phyloP scores from a whole-genome alignment of 2,113 vertebrate genomes.

The Ageneiosus marmoratus region DNA sequence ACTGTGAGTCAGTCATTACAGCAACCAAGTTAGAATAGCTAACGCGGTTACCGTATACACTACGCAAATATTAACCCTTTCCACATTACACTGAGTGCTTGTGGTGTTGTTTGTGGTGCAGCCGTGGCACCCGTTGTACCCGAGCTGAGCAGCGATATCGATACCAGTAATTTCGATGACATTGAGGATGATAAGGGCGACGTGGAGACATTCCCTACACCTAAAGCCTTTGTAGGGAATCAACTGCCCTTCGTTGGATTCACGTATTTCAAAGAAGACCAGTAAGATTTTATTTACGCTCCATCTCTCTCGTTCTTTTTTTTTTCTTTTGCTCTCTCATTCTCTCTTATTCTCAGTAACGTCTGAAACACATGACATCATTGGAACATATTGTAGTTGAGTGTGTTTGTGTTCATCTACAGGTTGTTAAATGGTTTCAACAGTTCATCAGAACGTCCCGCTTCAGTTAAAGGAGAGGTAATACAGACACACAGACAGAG shows the following conservation, averaged over 20 bases:
- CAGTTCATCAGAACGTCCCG: constrained; percentile 78
- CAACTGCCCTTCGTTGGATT: constrained; percentile 98
- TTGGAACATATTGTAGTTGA: not conserved
- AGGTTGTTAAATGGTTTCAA: constrained; percentile 88
- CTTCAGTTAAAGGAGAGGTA: constrained; percentile 87
- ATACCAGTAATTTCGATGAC: constrained; percentile 98
- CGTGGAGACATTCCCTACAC: constrained; percentile 92
- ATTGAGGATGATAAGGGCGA: constrained; percentile 97
- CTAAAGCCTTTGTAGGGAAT: constrained; percentile 97
- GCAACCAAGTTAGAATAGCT: too few relatives aligned
- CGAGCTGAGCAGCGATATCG: constrained; percentile 95
- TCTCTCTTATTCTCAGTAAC: not conserved
- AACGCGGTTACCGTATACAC: too few relatives aligned
- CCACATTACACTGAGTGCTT: not conserved
- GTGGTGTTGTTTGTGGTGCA: constrained; percentile 52
- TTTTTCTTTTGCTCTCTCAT: not conserved
- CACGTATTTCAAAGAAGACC: constrained; percentile 96
- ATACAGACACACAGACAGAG: not conserved
- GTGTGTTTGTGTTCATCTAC: constrained; percentile 30
- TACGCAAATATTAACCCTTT: not conserved
- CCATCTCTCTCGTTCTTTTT: not conserved
- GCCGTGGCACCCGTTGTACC: constrained; percentile 95
- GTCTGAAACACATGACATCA: not conserved
- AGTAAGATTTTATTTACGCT: constrained; percentile 76
- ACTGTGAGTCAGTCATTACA: constrained; percentile 80